Evolutionary conservation across 1,140 invertebrate genomes (phyloP), one percentile per base, ranked within the genome.

Genomic region (Bombus impatiens): DNA sequence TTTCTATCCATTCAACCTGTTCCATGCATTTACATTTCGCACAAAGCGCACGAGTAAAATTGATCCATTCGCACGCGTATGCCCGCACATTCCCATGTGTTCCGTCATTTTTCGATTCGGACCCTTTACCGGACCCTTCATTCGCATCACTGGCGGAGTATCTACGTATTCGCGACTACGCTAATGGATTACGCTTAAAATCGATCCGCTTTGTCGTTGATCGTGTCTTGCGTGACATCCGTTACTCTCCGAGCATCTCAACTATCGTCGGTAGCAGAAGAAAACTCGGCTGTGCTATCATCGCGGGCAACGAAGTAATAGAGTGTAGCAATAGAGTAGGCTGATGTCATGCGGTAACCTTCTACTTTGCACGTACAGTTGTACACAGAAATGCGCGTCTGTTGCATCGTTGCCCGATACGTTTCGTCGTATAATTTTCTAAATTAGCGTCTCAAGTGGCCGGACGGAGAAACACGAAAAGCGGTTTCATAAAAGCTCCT

Each of bases 311-410:
- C 89, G 65, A 80, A 88, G 87, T 90, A 91, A 86, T 88, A 87
- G 89, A 91, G 85, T 86, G 83, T 77, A 87, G 89, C 87, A 90
- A 91, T 86, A 86, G 89, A 81, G 40, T 28, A 6, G 82, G 77
- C 90, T 91, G 90, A 91, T 91, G 90, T 90, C 90, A 91, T 89
- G 57, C 90, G 79, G 86, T 89, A 91, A 91, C 90, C 90, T 91
- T 91, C 90, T 91, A 89, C 89, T 91, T 91, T 82, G 90, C 83
- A 89, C 85, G 89, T 87, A 88, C 89, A 84, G 77, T 80, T 76
- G 79, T 83, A 82, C 86, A 71, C 79, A 88, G 83, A 88, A 88
- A 89, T 47, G 65, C 75, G 59, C 53, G 47, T n/a, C 37, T 40
- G n/a, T 37, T 44, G 47, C 77, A 78, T 67, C 78, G 68, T 37